Percentiles rank a stretch among this genome's conserved stretches.
Evolutionary conservation across 2,888 invertebrate genomes (phyloP).

Genomic region (Cosmopolites sordidus): DNA sequence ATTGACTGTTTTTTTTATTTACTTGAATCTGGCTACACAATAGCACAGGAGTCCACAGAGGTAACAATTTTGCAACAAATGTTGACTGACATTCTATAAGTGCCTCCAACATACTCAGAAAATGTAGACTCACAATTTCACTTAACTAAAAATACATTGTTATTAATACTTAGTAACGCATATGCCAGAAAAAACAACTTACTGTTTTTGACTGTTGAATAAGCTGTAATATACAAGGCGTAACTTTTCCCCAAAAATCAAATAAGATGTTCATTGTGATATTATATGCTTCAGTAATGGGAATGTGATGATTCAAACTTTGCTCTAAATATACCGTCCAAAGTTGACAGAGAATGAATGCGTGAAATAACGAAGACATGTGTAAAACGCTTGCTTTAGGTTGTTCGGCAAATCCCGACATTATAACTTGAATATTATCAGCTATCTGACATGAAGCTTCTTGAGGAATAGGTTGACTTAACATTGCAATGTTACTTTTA

Average conservation of each 20-base stretch:
- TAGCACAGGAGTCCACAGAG: conserved; percentile 94
- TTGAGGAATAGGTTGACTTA: conserved; percentile 84
- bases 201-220: conserved; percentile 89
- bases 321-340: conserved; percentile 99
- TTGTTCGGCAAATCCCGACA: conserved; percentile 96
- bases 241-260: conserved; percentile 98
- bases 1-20: conserved; percentile 29
- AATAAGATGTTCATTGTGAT: conserved; percentile 78
- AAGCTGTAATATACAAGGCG: conserved; percentile 90
- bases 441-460: conserved; percentile 96
- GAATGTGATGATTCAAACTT: conserved; percentile 63
- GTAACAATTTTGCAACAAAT: conserved; percentile 83
- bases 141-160: conserved; percentile 68
- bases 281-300: conserved; percentile 67
- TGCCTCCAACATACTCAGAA: conserved; percentile 90
- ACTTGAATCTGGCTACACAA: conserved; percentile 85
- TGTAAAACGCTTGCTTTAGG: conserved; percentile 87
- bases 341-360: conserved; percentile 95
- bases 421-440: conserved; percentile 94
- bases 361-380: conserved; percentile 95
- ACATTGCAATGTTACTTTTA: conserved; percentile 46
- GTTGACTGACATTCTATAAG: conserved; percentile 92
- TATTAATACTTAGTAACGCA: background rate
- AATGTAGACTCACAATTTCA: conserved; percentile 97
- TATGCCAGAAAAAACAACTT: too few species aligned